A percentile compares a stretch with the other conserved stretches of the same genome.
Evolutionary conservation across 2,888 invertebrate genomes (phyloP).

Genomic region (Parasteatoda lunata): DNA sequence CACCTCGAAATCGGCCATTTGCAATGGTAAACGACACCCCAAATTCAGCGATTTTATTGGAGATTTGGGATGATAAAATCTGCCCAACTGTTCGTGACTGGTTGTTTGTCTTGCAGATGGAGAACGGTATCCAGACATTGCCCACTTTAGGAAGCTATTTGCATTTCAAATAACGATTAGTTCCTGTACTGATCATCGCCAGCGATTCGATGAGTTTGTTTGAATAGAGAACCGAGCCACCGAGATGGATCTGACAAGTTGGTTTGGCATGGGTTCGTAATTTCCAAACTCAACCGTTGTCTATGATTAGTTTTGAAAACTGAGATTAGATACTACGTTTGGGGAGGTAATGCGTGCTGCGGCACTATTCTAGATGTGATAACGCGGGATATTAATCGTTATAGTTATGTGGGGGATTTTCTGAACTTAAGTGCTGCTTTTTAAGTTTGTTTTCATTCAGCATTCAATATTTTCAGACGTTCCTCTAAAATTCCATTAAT

Average conservation of each 20-base stretch:
- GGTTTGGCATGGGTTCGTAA: too few relatives aligned
- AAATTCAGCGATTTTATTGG: conserved; percentile 19
- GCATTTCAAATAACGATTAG: conserved; percentile 1
- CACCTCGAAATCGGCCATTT: background rate
- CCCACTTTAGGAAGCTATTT: background rate
- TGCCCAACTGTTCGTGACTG: conserved; percentile 11
- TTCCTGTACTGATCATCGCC: background rate
- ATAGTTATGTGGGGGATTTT: too few relatives aligned
- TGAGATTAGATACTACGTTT: background rate
- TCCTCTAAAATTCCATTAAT: too few relatives aligned
- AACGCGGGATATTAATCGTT: too few relatives aligned
- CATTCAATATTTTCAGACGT: too few relatives aligned
- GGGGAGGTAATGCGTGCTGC: background rate
- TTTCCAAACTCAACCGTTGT: background rate
- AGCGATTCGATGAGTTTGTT: conserved; percentile 2
- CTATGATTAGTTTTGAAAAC: background rate
- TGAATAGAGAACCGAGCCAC: background rate
- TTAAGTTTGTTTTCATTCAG: too few relatives aligned
- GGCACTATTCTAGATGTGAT: too few relatives aligned
- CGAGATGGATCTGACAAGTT: too few relatives aligned
- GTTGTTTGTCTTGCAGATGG: conserved; percentile 15
- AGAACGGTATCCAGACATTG: background rate
- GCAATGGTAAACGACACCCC: background rate
- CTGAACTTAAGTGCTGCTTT: too few relatives aligned
- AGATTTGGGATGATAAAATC: conserved; percentile 26